Conservation (phyloP, 2,113 vertebrate species). For the Apaloderma vittatum region DNA sequence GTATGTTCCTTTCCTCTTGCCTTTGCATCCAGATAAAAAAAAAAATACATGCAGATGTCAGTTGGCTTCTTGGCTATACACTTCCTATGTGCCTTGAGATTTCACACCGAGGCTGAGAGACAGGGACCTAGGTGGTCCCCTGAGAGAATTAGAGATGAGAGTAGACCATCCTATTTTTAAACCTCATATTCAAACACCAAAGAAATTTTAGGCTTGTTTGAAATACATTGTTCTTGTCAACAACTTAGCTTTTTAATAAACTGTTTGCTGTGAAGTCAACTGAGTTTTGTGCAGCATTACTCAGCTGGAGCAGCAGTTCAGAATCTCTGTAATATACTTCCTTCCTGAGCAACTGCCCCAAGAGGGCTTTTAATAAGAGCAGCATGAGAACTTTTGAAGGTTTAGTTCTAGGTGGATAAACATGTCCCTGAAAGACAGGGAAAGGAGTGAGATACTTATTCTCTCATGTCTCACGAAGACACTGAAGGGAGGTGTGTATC, state of each 20-base stretch:
- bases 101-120: background rate
- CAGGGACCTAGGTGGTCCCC: background rate
- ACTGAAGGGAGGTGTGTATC: constrained; percentile 66
- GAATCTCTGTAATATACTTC: constrained; percentile 1
- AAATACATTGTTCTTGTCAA: background rate
- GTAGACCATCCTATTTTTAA: background rate
- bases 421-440: constrained; percentile 33
- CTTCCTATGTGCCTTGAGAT: background rate
- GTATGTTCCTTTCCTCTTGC: background rate
- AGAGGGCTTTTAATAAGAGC: constrained; percentile 3
- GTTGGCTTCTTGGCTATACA: background rate
- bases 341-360: constrained; percentile 32
- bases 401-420: constrained; percentile 46
- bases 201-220: background rate
- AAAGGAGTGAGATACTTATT: constrained; percentile 33
- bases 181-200: background rate
- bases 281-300: background rate
- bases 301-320: background rate
- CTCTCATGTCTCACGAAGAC: constrained; percentile 55
- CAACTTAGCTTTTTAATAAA: background rate
- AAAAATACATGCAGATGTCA: background rate
- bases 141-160: background rate
- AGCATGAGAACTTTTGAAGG: constrained; percentile 11
- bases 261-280: background rate
- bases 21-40: background rate